A percentile compares a stretch with the other conserved stretches of the same genome.
Evolutionary conservation across 2,888 invertebrate genomes (phyloP).

Genomic region (Gibbula magus): DNA sequence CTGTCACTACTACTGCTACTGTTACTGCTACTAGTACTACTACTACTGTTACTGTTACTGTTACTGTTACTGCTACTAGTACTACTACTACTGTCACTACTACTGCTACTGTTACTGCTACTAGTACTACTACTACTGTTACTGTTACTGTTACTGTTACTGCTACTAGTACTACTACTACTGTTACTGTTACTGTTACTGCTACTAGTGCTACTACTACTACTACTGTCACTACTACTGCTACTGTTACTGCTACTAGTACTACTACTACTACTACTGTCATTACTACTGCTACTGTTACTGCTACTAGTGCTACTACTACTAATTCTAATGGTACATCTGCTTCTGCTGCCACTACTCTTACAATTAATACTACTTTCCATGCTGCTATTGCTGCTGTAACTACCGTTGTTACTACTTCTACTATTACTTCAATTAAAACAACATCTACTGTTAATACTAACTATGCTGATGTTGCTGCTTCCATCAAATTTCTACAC

Average conservation of each 20-base stretch:
- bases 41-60: slow-evolving; percentile 10
- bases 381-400: too few species aligned
- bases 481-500: too few species aligned
- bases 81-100: slow-evolving; percentile 25
- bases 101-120: slow-evolving; percentile 19
- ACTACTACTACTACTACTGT: background rate
- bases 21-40: background rate
- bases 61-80: slow-evolving; percentile 24
- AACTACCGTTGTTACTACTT: background rate
- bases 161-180: background rate
- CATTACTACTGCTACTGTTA: background rate
- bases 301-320: too few species aligned
- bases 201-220: too few species aligned
- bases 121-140: background rate
- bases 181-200: background rate
- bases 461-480: too few species aligned
- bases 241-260: background rate
- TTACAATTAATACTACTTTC: background rate
- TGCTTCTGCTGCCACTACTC: background rate
- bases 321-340: too few species aligned
- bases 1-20: background rate
- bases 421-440: background rate
- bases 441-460: too few species aligned
- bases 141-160: background rate
- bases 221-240: background rate